Percentiles rank a stretch among this genome's conserved stretches.
Evolutionary conservation across 2,113 vertebrate genomes (phyloP).

Genomic region (Tinamus guttatus): DNA sequence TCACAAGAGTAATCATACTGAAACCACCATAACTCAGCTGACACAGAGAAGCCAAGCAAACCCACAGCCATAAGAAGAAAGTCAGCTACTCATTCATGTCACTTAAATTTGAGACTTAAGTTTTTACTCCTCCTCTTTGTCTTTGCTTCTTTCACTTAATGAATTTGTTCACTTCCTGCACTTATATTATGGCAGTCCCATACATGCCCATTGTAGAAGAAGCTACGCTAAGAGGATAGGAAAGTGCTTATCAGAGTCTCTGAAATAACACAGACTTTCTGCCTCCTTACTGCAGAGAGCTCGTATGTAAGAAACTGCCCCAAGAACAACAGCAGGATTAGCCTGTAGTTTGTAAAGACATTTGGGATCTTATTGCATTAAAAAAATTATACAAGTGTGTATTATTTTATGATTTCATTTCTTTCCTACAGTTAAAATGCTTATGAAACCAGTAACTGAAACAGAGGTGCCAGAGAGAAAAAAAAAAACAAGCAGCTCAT

Average conservation of each 20-base stretch:
- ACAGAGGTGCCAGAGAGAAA: neutral
- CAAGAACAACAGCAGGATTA: neutral
- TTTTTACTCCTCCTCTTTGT: neutral
- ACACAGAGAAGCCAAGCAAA: neutral
- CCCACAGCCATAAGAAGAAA: neutral
- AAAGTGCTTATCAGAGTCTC: neutral
- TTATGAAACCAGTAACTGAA: neutral
- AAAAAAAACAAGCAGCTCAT: neutral
- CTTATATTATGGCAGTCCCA: neutral
- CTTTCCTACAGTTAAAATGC: neutral
- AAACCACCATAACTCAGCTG: neutral
- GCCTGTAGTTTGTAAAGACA: neutral
- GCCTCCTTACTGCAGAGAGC: neutral
- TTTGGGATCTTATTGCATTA: neutral
- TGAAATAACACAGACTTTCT: neutral
- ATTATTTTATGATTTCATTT: neutral
- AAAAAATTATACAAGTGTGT: rapidly evolving
- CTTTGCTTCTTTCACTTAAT: neutral
- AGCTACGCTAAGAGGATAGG: neutral
- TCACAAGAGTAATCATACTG: neutral
- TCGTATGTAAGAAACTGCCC: neutral
- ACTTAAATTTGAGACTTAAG: too few species aligned
- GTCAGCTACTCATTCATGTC: neutral
- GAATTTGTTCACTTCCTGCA: neutral
- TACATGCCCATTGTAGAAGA: neutral